Evolutionary conservation across 2,113 vertebrate genomes (phyloP).

Genomic region (Labeo catla): DNA sequence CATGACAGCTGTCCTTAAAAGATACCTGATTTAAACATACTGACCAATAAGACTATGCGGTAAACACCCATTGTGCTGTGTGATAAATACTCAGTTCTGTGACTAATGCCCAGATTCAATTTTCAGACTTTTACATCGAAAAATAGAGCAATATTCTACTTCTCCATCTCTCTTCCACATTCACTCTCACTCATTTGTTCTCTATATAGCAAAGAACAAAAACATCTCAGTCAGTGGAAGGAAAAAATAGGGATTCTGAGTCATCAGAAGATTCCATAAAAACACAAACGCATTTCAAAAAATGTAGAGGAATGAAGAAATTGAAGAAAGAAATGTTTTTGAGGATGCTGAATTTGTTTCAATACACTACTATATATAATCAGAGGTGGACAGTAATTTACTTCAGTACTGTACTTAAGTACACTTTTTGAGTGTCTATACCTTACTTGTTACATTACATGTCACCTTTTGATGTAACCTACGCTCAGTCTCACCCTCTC

Average conservation of each 20-base stretch:
- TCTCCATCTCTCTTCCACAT: background rate
- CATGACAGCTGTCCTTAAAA: background rate
- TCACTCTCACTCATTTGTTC: background rate
- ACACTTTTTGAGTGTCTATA: background rate
- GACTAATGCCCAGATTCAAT: background rate
- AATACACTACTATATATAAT: background rate
- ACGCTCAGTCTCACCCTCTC: too few species aligned
- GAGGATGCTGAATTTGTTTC: background rate
- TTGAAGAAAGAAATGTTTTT: too few species aligned
- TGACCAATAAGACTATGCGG: background rate
- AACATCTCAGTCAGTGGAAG: background rate
- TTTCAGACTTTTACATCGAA: background rate
- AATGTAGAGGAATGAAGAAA: background rate
- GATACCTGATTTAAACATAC: constrained; percentile 7
- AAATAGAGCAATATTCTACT: background rate
- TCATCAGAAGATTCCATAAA: background rate
- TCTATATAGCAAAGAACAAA: constrained; percentile 2
- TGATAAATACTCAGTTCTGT: background rate
- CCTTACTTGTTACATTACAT: too few species aligned
- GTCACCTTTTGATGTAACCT: too few species aligned
- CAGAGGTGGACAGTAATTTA: background rate
- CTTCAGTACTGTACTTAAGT: too few species aligned
- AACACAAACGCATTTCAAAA: background rate
- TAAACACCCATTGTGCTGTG: background rate
- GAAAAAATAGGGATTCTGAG: background rate